phyloP scores from a whole-genome alignment of 2,797 vertebrate genomes.

The Parauchenoglanis ngamensis region DNA sequence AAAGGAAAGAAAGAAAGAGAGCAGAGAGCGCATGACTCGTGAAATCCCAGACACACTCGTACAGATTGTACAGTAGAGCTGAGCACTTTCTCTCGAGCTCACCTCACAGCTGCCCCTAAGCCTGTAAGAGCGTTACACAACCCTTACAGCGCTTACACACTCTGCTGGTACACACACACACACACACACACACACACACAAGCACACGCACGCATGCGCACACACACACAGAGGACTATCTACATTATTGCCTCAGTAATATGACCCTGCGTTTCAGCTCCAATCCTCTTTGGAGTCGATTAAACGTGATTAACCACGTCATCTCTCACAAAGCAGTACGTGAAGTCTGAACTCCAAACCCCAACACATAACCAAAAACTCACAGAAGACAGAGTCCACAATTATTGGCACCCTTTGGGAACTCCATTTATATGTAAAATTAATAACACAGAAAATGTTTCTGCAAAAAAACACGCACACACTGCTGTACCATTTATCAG shows the following conservation, averaged over 20 bases:
- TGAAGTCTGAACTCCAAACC: neutral
- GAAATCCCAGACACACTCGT: neutral
- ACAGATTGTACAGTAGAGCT: neutral
- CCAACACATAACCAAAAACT: neutral
- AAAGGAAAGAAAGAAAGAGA: neutral
- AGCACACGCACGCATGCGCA: constrained; percentile 1
- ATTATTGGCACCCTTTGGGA: neutral
- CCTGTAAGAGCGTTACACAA: neutral
- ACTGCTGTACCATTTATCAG: neutral
- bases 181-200: constrained; percentile 34
- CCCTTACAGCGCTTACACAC: neutral
- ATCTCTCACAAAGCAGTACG: neutral
- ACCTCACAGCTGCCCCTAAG: neutral
- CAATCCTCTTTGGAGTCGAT: constrained; percentile 49
- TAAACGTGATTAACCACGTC: constrained; percentile 13
- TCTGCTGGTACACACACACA: constrained; percentile 24
- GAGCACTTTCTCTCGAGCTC: neutral
- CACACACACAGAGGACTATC: neutral
- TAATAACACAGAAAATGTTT: no score
- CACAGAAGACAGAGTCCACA: neutral
- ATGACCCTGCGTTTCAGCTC: constrained; percentile 59
- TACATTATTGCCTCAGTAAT: constrained; percentile 46
- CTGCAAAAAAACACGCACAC: no score
- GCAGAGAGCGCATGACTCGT: neutral
- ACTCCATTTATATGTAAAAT: no score